phyloP scores from a whole-genome alignment of 2,888 invertebrate species.

The Furcula furcula region DNA sequence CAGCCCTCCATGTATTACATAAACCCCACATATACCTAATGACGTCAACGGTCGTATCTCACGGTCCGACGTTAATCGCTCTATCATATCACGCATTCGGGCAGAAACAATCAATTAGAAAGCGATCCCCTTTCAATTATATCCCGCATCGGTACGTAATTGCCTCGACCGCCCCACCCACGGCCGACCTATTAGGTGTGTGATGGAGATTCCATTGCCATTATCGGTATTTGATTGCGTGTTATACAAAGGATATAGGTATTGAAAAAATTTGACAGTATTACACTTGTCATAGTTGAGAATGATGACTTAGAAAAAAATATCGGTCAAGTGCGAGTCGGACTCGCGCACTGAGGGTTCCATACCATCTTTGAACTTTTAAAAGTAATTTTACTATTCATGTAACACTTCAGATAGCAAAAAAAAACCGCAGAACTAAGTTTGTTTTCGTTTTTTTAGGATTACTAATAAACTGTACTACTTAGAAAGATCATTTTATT shows the following conservation, averaged over 20 bases:
- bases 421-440: too few species aligned
- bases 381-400: too few species aligned
- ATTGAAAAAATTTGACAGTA: too few species aligned
- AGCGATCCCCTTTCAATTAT: constrained; percentile 75
- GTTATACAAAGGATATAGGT: constrained; percentile 5
- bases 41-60: constrained; percentile 27
- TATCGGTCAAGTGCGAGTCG: too few species aligned
- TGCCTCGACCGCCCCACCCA: constrained; percentile 52
- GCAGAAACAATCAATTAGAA: constrained; percentile 77
- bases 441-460: too few species aligned
- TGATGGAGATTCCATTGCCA: constrained; percentile 29
- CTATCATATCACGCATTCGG: constrained; percentile 69
- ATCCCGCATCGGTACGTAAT: constrained; percentile 62
- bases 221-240: constrained; percentile 27
- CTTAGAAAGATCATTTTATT: too few species aligned
- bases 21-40: constrained; percentile 13
- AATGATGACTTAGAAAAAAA: too few species aligned
- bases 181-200: constrained; percentile 35
- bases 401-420: too few species aligned
- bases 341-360: too few species aligned
- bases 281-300: too few species aligned
- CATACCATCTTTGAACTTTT: too few species aligned
- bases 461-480: too few species aligned
- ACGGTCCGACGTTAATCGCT: constrained; percentile 48
- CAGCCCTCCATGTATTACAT: not conserved